Evolutionary conservation across 2,888 invertebrate genomes (phyloP).

Genomic region (Trissoscelio sp.): DNA sequence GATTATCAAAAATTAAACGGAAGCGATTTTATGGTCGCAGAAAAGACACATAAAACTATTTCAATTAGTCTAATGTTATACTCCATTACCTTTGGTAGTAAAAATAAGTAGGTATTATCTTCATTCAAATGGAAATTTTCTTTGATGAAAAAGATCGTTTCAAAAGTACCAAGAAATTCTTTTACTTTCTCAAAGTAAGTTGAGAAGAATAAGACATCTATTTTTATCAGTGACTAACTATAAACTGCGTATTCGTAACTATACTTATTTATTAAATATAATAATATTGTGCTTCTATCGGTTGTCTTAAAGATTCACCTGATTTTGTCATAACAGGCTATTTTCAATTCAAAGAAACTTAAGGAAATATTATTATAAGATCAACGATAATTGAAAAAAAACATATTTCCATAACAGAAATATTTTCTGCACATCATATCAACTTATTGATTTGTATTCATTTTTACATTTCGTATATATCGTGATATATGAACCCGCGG

Average conservation of each 20-base stretch:
- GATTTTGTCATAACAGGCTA: too few relatives aligned
- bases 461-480: slow-evolving; percentile 59
- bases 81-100: slow-evolving; percentile 61
- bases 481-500: slow-evolving; percentile 57
- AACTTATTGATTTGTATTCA: slow-evolving; percentile 67
- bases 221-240: slow-evolving; percentile 19
- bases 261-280: not conserved
- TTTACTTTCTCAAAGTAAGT: slow-evolving; percentile 31
- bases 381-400: slow-evolving; percentile 17
- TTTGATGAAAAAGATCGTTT: slow-evolving; percentile 51
- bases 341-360: too few relatives aligned
- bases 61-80: slow-evolving; percentile 62
- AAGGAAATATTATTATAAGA: slow-evolving; percentile 12
- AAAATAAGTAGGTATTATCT: slow-evolving; percentile 64
- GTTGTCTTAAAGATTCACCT: too few relatives aligned
- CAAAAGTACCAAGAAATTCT: slow-evolving; percentile 31
- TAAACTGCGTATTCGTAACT: slow-evolving; percentile 8
- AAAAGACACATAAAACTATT: slow-evolving; percentile 54
- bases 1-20: slow-evolving; percentile 36
- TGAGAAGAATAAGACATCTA: slow-evolving; percentile 23
- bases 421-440: slow-evolving; percentile 47
- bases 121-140: slow-evolving; percentile 58
- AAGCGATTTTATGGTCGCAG: slow-evolving; percentile 34
- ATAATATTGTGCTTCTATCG: too few relatives aligned
- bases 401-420: slow-evolving; percentile 20